phyloP scores from a whole-genome alignment of 2,797 vertebrate genomes.

The Picus viridis region DNA sequence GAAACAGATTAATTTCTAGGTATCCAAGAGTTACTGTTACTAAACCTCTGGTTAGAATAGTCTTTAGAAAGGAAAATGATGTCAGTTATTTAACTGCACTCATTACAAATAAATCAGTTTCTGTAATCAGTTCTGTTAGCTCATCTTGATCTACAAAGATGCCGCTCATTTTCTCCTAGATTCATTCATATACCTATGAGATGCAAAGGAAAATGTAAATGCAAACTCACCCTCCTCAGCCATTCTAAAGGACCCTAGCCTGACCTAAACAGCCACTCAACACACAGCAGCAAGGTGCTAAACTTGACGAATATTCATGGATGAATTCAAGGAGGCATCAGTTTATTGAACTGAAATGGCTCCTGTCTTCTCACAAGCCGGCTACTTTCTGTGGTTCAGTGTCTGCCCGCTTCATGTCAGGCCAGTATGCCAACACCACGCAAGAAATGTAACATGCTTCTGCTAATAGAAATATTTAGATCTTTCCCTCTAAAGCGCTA shows the following conservation, averaged over 20 bases:
- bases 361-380: conserved; percentile 31
- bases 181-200: background rate
- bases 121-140: conserved; percentile 33
- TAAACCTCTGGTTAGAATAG: background rate
- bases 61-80: background rate
- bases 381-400: conserved; percentile 24
- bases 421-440: background rate
- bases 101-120: background rate
- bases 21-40: conserved; percentile 10
- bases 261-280: conserved; percentile 18
- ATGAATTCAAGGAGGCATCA: conserved; percentile 24
- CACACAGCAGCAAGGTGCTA: background rate
- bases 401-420: background rate
- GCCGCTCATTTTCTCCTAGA: background rate
- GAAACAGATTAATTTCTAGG: conserved; percentile 40
- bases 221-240: background rate
- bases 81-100: background rate
- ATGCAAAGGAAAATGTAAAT: conserved; percentile 22
- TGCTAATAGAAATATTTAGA: conserved; percentile 47
- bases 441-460: conserved; percentile 41
- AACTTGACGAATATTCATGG: conserved; percentile 29
- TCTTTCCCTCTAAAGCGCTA: background rate
- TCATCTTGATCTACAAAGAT: conserved; percentile 5
- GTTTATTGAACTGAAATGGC: conserved; percentile 13
- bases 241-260: background rate